Conservation (phyloP, 2,888 invertebrate species). For the Pollenia amentaria region DNA sequence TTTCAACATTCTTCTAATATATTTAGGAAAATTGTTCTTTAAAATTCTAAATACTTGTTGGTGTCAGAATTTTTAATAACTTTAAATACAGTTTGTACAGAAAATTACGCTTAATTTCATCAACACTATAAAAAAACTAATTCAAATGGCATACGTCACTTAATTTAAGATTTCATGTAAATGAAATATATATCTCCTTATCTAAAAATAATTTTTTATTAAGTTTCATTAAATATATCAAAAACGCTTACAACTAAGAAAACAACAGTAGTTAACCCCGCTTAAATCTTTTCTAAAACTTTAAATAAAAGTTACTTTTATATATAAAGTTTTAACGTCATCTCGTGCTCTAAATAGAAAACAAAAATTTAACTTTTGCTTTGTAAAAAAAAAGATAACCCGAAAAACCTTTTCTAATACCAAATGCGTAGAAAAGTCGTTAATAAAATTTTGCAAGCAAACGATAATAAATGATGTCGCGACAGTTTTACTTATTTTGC, state of each 20-base stretch:
- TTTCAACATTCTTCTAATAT: too few species aligned
- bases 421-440: slow-evolving; percentile 72
- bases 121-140: too few species aligned
- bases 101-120: too few species aligned
- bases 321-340: slow-evolving; percentile 16
- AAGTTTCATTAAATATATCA: slow-evolving; percentile 41
- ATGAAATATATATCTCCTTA: too few species aligned
- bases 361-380: slow-evolving; percentile 12
- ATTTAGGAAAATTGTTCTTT: too few species aligned
- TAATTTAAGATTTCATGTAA: too few species aligned
- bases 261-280: slow-evolving; percentile 42
- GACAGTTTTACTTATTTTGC: slow-evolving; percentile 80
- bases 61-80: too few species aligned
- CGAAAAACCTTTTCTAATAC: slow-evolving; percentile 64
- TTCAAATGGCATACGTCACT: too few species aligned
- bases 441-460: slow-evolving; percentile 74
- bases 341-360: neutral
- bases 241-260: slow-evolving; percentile 6
- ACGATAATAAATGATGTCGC: slow-evolving; percentile 83
- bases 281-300: slow-evolving; percentile 20
- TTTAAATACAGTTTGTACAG: too few species aligned
- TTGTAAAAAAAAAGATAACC: slow-evolving; percentile 5
- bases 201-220: too few species aligned
- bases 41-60: too few species aligned
- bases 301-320: slow-evolving; percentile 28